Base-by-base conservation (phyloP, 2,888 invertebrate genomes). In the Rugalucina vietnamica region DNA sequence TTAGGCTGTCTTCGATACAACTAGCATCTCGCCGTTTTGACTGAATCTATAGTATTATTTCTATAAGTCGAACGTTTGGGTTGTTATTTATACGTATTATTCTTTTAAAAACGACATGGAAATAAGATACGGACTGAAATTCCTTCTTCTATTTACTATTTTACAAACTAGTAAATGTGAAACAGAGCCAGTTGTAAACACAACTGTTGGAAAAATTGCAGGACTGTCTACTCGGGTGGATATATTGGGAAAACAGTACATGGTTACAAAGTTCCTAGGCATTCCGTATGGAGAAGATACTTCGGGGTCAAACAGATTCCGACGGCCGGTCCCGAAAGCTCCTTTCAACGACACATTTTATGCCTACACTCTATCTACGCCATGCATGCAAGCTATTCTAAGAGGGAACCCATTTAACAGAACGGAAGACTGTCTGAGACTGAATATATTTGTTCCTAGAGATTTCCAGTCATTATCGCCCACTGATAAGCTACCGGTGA, bases 211-310 rank as follows among this genome's bases (percentile, higher is more conserved):
- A 18, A 72, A 36, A 27, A 82, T 85, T 36, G 65, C 43, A 14
- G 85, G 85, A 37, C 57, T 76, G 27, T 50, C 57, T 34, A 76
- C 72, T 21, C 5, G 34, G 5, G 39, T 81, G 10, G 3, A 50
- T 8, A 76, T 75, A 29, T 79, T 77, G 24, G 75, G 78, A 39
- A 54, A 34, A 27, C 24, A 10, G 18, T 57, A 76, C 49, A 57
- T 29, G 18, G 70, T 86, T 18, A 75, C 78, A 18, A 79, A 72
- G 27, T 87, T 87, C 54, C 76, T 82, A 1, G 79, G 84, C 4
- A 82, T 87, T 75, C 84, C 86, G n/a, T 87, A 74, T 71, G 86
- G 82, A 0, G 86, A 87, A 69, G 36, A 82, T 8, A 76, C 86
- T 1, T 74, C 69, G 2, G 86, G 84, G 5, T 49, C 72, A 24